These are phyloP conservation scores for Rissa tridactyla DNA, from an alignment of 2,113 vertebrate genomes.

Conservation along the genomic window DNA sequence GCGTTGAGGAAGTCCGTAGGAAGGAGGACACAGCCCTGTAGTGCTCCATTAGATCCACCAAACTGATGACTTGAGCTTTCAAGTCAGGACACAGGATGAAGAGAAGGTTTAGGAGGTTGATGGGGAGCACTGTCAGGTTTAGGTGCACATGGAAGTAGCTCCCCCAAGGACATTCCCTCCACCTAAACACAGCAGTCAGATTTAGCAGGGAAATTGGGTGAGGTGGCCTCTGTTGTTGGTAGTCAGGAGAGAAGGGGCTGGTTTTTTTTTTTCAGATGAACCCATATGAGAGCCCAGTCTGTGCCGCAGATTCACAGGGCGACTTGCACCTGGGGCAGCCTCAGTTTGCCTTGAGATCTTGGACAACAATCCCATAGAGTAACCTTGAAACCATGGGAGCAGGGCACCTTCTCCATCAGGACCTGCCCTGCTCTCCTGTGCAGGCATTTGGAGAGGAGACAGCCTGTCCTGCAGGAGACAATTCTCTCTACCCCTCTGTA, in stretches of 20 bases:
- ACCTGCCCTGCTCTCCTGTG: neutral
- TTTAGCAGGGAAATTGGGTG: neutral
- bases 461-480: neutral
- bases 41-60: neutral
- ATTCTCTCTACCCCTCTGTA: neutral
- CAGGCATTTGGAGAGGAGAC: neutral
- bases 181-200: neutral
- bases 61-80: neutral
- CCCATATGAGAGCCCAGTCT: neutral
- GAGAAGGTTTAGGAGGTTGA: neutral
- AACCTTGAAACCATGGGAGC: neutral
- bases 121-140: neutral
- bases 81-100: neutral
- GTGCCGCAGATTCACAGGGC: neutral
- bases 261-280: neutral
- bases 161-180: neutral
- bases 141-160: neutral
- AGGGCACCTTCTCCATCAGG: neutral
- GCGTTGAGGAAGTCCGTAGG: accelerated
- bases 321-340: neutral
- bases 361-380: neutral
- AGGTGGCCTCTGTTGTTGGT: neutral
- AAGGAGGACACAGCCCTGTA: neutral
- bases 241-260: neutral
- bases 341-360: neutral